phyloP scores from a whole-genome alignment of 2,113 vertebrate genomes.

The Oreochromis niloticus region DNA sequence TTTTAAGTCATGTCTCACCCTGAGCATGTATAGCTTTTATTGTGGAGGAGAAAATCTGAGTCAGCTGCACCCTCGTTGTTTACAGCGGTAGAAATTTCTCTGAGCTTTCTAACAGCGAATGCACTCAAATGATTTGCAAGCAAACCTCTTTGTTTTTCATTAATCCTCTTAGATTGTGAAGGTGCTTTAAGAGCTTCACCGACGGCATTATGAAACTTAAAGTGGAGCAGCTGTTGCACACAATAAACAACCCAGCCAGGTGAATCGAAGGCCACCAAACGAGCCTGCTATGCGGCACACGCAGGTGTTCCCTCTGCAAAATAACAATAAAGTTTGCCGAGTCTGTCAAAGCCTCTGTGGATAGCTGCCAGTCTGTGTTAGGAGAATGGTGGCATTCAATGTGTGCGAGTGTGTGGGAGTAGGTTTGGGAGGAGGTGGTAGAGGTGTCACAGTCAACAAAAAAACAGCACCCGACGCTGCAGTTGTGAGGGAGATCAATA shows the following conservation, averaged over 20 bases:
- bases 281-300: neutral
- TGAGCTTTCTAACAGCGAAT: neutral
- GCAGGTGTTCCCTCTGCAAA: neutral
- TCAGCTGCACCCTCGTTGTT: neutral
- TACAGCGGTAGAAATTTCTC: neutral
- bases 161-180: slow-evolving; percentile 28
- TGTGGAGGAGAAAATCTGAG: neutral
- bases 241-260: slow-evolving; percentile 1
- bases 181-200: neutral
- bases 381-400: neutral
- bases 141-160: slow-evolving; percentile 10
- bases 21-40: neutral
- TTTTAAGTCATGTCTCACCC: neutral
- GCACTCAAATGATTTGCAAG: neutral
- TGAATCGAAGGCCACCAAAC: neutral
- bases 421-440: neutral
- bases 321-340: neutral
- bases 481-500: neutral
- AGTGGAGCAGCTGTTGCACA: neutral
- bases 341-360: neutral
- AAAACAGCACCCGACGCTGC: neutral
- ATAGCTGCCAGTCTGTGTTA: neutral
- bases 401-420: neutral
- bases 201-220: neutral
- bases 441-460: neutral